Evolutionary conservation across 2,888 invertebrate species (phyloP), one percentile per base, ranked within the genome.

Genomic region (Linhomoeus sp.): DNA sequence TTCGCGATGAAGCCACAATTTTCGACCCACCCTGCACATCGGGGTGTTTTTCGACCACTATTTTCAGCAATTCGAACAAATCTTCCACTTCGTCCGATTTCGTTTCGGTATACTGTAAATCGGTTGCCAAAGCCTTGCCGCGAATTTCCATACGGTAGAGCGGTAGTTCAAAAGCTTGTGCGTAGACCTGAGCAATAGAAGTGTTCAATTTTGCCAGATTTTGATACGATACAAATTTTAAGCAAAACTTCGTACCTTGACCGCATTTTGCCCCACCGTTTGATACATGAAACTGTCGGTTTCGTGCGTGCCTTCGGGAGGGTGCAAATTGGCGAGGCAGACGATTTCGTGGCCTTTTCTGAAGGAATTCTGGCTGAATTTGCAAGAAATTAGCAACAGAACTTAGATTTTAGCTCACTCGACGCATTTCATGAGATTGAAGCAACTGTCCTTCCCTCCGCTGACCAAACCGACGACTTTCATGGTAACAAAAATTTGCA

Each of bases 401-500:
- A 37, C 36, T 9, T 37, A 20, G 25, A 12, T n/a, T n/a, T 37
- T 35, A 46, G 43, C 42, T 41, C 37, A 46, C 41, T 37, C 33
- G 37, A 87, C 78, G 71, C 90, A 92, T 73, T 90, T 85, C 80
- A 94, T 80, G 81, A 97, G 82, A 68, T 92, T 94, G 73, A 83
- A 99, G 71, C 87, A 88, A 73, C 92, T 94, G 73, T 97, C 97
- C 72, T 99, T 99, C 58, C 97, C 97, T 58, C 97, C 97, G 71
- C 92, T 94, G 17, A 63, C 50, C 41, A 63, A 47, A 20, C 60
- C 61, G 12, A 61, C 58, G 19, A 64, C 54, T 41, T 62, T 56
- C 62, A 60, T 62, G 38, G 19, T 38, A 12, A 15, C 33, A 33
- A 15, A 33, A n/a, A n/a, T n/a, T n/a, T n/a, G n/a, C n/a, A n/a